These are phyloP conservation scores for Clanis bilineata DNA, from an alignment of 2,888 invertebrate species.

Conservation along the genomic window DNA sequence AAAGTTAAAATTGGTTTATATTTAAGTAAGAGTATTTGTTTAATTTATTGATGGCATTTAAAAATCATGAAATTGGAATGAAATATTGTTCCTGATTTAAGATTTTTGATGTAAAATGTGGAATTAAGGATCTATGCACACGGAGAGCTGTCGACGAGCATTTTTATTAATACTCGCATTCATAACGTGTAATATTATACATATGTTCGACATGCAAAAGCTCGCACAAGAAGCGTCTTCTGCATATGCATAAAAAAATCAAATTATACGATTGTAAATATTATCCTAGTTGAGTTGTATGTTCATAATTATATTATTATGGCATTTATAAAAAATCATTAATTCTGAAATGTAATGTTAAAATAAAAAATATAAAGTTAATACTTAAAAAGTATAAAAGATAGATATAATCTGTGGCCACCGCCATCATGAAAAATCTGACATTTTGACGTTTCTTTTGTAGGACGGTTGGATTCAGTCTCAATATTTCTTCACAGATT, in stretches of 20 bases:
- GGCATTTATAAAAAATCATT: slow-evolving; percentile 7
- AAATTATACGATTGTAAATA: slow-evolving; percentile 10
- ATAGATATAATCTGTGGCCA: background rate
- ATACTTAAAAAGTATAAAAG: slow-evolving; percentile 55
- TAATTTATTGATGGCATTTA: no score
- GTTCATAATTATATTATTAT: slow-evolving; percentile 14
- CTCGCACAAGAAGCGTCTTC: no score
- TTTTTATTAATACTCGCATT: no score
- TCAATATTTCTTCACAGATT: slow-evolving; percentile 1
- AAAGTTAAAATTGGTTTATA: no score
- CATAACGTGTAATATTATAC: no score
- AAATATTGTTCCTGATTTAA: no score
- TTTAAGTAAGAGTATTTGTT: no score
- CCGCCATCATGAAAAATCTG: slow-evolving; percentile 11
- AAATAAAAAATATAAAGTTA: slow-evolving; percentile 39
- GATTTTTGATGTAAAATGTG: no score
- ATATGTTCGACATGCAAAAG: no score
- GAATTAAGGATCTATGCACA: no score
- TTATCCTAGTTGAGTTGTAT: background rate
- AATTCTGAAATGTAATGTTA: slow-evolving; percentile 2
- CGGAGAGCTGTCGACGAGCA: no score
- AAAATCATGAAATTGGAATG: no score
- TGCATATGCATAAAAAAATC: background rate
- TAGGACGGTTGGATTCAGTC: slow-evolving; percentile 1
- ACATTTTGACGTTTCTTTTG: slow-evolving; percentile 5